Evolutionary conservation across 2,113 vertebrate genomes (phyloP), one percentile per base, ranked within the genome.

Genomic region (Triplophysa dalaica): DNA sequence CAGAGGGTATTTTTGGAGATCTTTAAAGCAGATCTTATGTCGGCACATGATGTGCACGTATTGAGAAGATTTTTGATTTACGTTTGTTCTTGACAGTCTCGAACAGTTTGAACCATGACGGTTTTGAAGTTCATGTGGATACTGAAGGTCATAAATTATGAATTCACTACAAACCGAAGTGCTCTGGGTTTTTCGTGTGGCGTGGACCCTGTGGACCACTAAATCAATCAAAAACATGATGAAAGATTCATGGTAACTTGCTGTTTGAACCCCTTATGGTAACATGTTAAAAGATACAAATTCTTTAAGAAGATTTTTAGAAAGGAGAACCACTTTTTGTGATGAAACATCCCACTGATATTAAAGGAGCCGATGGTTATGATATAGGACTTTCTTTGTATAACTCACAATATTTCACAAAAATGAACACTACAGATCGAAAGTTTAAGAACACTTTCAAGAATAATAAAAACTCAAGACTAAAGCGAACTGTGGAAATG

Each of bases 211-310:
- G 16, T 45, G 43, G 58, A 60, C 58, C 67, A 63, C 66, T 61
- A 43, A 26, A 70, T 61, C 56, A 63, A 63, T 70, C 21, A 22
- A 72, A 82, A 82, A 43, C 68, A 1, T 60, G 9, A 72, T 82
- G 4, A 79, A 73, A 78, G 60, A 78, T 78, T 67, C 4, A 82
- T 78, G 45, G 7, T 4, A 58, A 41, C 56, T 48, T 41, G 26
- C 67, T 45, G 76, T 48, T 82, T 82, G 69, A 56, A 75, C 60
- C 70, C 29, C 62, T 17, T 7, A 63, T 38, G 61, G 7, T 41
- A 58, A 45, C 48, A 58, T 61, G 70, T 17, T 73, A 10, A 41
- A 78, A 68, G 24, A 50, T 29, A n/a, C 14, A 5, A 52, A 52
- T 3, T 52, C 13, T 52, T 13, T 16, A 17, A 52, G 4, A 54